Percentiles rank a stretch among this genome's conserved stretches.
Evolutionary conservation across 2,797 vertebrate species (phyloP).

Genomic region (Microctenopoma steveboyesi): DNA sequence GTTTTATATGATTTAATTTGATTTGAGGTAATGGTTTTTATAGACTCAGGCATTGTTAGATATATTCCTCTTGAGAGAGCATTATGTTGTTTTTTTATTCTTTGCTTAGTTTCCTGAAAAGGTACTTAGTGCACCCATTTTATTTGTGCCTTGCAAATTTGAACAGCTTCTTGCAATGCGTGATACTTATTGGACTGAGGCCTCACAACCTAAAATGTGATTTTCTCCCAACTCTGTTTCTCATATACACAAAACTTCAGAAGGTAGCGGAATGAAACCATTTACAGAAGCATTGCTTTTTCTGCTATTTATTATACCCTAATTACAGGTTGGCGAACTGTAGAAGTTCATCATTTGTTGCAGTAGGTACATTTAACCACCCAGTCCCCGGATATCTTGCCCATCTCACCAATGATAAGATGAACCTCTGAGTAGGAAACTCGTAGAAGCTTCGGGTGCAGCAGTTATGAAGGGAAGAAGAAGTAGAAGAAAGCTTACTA

Average conservation of each 20-base stretch:
- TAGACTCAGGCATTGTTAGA: constrained; percentile 33
- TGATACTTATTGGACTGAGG: constrained; percentile 32
- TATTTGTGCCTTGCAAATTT: constrained; percentile 40
- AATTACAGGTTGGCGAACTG: constrained; percentile 31
- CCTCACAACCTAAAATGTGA: constrained; percentile 37
- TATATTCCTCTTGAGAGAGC: constrained; percentile 24
- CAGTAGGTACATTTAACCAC: constrained; percentile 12
- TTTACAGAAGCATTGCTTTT: constrained; percentile 5
- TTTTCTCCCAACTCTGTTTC: constrained; percentile 23
- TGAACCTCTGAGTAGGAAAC: constrained; percentile 7
- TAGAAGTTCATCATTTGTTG: constrained; percentile 29
- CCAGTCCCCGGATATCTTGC: background rate
- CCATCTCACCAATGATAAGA: constrained; percentile 6
- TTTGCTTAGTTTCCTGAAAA: constrained; percentile 41
- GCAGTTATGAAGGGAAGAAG: background rate
- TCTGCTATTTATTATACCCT: constrained; percentile 21
- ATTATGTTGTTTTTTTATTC: constrained; percentile 7
- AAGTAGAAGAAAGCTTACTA: background rate
- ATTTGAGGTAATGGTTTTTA: constrained; percentile 33
- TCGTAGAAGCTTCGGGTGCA: background rate
- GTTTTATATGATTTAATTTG: constrained; percentile 31
- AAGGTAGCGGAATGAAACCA: constrained; percentile 7
- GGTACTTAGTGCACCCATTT: constrained; percentile 40
- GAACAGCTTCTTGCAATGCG: constrained; percentile 38
- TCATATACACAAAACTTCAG: constrained; percentile 18